Evolutionary conservation across 2,113 vertebrate genomes (phyloP), one percentile per base, ranked within the genome.

Genomic region (Sigmodon hispidus): DNA sequence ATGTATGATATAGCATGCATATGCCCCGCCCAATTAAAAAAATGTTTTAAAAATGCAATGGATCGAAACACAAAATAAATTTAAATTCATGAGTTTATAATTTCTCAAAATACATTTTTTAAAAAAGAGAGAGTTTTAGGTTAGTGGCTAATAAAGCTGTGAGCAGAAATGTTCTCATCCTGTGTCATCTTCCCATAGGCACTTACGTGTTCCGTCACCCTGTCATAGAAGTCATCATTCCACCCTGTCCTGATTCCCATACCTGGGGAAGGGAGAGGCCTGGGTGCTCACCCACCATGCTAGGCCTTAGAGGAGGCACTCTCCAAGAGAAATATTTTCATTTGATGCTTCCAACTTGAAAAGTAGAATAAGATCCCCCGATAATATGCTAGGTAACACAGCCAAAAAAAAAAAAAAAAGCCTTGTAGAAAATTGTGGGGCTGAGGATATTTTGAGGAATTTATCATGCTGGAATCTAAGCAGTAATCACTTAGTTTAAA

Each of bases 401-500:
- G 43, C 87, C 73, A 21, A 63, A 3, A 34, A 61, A 7, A 63
- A 63, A 65, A 67, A 6, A 21, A n/a, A 75, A 24, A 55, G 22
- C 24, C 86, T 45, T 4, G 8, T 57, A 79, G 63, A 86, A 94
- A 85, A 95, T 7, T 79, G 34, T n/a, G 90, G n/a, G 43, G 12
- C 50, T 11, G 36, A 12, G 40, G 29, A 10, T 95, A 29, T 81
- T 88, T 77, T 87, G 52, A 91, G 87, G 19, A 22, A 84, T 31
- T 85, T 17, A 48, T 59, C 16, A 10, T 45, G 55, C 79, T 83
- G 76, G 70, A 94, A 86, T 94, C 59, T n/a, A 95, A n/a, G 50
- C 70, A 94, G 89, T 75, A 40, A 67, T 67, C 73, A 79, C 43
- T 77, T 40, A 6, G 9, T 92, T 90, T 72, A 72, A 94, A 95